Evolutionary conservation across 2,888 invertebrate genomes (phyloP).

Genomic region (Eurytoma adleriae): DNA sequence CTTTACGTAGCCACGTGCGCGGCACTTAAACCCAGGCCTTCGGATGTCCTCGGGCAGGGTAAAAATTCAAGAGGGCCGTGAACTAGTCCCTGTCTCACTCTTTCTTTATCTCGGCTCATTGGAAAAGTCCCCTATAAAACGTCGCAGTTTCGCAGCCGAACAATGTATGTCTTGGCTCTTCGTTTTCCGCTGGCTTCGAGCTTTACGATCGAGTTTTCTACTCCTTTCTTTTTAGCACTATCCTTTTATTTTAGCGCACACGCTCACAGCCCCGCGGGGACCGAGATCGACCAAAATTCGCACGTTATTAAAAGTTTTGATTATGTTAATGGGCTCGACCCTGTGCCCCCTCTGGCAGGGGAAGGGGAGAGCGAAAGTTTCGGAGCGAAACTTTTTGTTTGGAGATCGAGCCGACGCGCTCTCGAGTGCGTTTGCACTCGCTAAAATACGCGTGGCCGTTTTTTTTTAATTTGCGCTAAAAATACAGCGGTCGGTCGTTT

Average conservation of each 20-base stretch:
- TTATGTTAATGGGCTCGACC: neutral
- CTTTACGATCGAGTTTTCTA: neutral
- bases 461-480: neutral
- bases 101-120: neutral
- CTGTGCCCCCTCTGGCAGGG: too few relatives aligned
- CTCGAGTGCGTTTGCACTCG: neutral
- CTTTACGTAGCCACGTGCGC: constrained; percentile 35
- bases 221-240: neutral
- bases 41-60: neutral
- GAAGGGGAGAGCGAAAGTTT: neutral
- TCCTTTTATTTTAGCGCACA: neutral
- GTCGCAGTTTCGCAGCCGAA: neutral
- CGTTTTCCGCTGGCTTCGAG: neutral
- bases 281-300: neutral
- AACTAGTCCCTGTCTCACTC: neutral
- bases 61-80: constrained; percentile 35
- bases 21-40: constrained; percentile 22
- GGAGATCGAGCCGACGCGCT: neutral
- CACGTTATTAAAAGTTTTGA: constrained; percentile 24
- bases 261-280: neutral
- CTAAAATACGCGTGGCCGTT: neutral
- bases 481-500: too few relatives aligned
- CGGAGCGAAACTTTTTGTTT: constrained; percentile 1
- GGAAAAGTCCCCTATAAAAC: constrained; percentile 17
- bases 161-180: neutral